A percentile compares a stretch with the other conserved stretches of the same genome.
These are phyloP conservation scores for Ceramica pisi DNA, from an alignment of 2,888 invertebrate species.

Conservation along the genomic window DNA sequence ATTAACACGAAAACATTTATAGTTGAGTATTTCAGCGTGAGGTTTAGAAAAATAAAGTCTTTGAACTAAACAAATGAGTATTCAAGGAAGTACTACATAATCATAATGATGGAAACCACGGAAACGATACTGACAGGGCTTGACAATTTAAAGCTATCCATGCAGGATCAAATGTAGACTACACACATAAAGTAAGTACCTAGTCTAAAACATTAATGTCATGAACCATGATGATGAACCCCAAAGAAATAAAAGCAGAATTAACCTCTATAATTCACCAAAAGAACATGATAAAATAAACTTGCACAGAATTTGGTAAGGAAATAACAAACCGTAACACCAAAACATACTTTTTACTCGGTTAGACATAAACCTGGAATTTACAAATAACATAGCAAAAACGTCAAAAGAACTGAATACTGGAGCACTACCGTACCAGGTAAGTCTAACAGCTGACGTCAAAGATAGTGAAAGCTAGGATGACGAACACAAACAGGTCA, in stretches of 20 bases:
- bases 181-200: not conserved
- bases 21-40: not conserved
- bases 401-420: slow-evolving; percentile 24
- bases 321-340: slow-evolving; percentile 32
- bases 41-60: slow-evolving; percentile 7
- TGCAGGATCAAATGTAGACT: slow-evolving; percentile 9
- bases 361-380: slow-evolving; percentile 19
- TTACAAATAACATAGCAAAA: slow-evolving; percentile 26
- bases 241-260: not conserved
- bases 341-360: slow-evolving; percentile 9
- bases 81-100: slow-evolving; percentile 13
- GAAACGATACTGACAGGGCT: not conserved
- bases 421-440: slow-evolving; percentile 8
- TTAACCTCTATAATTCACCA: not conserved
- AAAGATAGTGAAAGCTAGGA: slow-evolving; percentile 21
- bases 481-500: slow-evolving; percentile 44
- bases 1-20: slow-evolving; percentile 12
- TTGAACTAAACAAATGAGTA: not conserved
- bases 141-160: not conserved
- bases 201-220: not conserved
- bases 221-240: slow-evolving; percentile 4
- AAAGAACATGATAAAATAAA: slow-evolving; percentile 9
- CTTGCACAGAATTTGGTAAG: not conserved
- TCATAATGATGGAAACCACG: not conserved
- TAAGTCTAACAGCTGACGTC: slow-evolving; percentile 14